Percentiles rank a stretch among this genome's conserved stretches.
Evolutionary conservation across 2,888 invertebrate genomes (phyloP).

Genomic region (Ormyrus nitidulus): DNA sequence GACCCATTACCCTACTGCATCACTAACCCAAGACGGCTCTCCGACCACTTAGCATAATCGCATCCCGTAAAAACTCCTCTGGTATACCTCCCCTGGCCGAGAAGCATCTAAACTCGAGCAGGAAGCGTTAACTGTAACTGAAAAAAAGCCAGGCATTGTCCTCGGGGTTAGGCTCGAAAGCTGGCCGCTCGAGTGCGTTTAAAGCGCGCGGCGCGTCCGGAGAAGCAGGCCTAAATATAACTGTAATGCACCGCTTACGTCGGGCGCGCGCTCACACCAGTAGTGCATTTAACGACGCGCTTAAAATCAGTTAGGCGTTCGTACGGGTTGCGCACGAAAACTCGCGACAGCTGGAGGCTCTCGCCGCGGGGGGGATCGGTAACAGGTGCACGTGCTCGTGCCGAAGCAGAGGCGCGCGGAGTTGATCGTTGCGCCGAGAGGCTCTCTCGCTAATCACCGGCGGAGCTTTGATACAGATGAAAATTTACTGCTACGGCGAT

Average conservation of each 20-base stretch:
- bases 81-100: neutral
- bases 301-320: conserved; percentile 11
- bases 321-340: neutral
- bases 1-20: conserved; percentile 10
- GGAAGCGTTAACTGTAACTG: neutral
- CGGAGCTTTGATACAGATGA: no score
- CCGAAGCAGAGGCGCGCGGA: no score
- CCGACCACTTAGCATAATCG: no score
- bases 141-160: no score
- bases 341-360: conserved; percentile 17
- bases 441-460: no score
- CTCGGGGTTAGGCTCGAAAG: no score
- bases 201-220: neutral
- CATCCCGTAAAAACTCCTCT: neutral
- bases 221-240: conserved; percentile 8
- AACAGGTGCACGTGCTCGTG: no score
- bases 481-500: no score
- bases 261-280: no score
- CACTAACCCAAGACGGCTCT: no score
- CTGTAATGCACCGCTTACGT: neutral
- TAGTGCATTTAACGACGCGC: neutral
- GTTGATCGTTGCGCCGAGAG: no score
- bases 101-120: neutral
- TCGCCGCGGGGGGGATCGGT: neutral
- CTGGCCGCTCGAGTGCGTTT: no score